Evolutionary conservation across 2,113 vertebrate genomes (phyloP).

Genomic region (Crotalus helleri): DNA sequence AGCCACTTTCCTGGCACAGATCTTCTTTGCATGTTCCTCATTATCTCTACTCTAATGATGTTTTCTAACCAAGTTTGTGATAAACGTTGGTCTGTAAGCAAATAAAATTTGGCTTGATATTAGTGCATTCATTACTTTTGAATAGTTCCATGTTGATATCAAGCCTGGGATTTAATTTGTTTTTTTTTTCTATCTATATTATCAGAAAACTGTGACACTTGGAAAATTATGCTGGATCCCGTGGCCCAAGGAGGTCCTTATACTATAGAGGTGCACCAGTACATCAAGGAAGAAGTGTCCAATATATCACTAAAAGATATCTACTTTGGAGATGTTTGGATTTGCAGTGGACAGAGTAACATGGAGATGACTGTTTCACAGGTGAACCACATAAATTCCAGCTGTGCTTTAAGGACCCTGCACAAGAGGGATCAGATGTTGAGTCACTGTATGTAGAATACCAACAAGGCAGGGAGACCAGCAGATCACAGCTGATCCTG

Average conservation of each 20-base stretch:
- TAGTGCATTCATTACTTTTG: background rate
- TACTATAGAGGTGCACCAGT: conserved; percentile 62
- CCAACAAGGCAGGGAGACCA: background rate
- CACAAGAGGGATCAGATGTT: background rate
- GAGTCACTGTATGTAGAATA: background rate
- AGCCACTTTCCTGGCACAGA: background rate
- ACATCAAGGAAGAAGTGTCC: background rate
- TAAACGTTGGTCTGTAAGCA: background rate
- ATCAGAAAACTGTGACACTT: conserved; percentile 66
- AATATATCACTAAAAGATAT: conserved; percentile 69
- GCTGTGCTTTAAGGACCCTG: background rate
- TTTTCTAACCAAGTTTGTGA: background rate
- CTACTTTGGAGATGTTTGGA: conserved; percentile 90
- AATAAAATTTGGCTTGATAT: background rate
- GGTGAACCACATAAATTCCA: conserved; percentile 63
- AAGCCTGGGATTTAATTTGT: background rate
- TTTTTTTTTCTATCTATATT: conserved; percentile 24
- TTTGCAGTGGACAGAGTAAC: conserved; percentile 94
- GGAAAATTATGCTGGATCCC: conserved; percentile 77
- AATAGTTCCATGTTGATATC: background rate
- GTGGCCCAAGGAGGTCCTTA: conserved; percentile 82
- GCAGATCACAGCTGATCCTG: background rate
- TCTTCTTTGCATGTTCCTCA: background rate
- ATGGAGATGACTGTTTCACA: conserved; percentile 80
- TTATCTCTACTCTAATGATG: background rate